A percentile compares a stretch with the other conserved stretches of the same genome.
Conservation (phyloP, 2,113 vertebrate genomes). For the Phalacrocorax brasilianus region DNA sequence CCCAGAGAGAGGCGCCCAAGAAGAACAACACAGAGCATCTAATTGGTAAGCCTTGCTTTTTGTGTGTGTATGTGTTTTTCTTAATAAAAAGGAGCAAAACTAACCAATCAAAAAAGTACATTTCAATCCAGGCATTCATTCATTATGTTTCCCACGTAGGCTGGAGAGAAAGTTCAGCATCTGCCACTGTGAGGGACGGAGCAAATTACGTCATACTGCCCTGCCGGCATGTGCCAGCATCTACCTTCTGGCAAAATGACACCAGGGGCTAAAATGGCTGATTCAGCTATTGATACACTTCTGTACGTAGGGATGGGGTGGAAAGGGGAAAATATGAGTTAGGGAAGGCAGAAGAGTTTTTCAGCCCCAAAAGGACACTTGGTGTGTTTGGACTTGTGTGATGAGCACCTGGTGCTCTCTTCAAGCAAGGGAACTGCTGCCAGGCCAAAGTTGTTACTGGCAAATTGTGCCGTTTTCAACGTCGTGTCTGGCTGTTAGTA, state of each 20-base stretch:
- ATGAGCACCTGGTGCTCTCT: not conserved
- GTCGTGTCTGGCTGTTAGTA: not conserved
- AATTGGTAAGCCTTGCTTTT: slow-evolving; percentile 75
- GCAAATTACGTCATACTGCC: not conserved
- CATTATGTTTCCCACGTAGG: rapidly evolving
- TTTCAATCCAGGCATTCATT: not conserved
- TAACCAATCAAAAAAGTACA: not conserved
- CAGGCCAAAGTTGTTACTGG: not conserved
- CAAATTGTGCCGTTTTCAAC: not conserved
- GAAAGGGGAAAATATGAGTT: not conserved
- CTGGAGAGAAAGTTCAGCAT: not conserved
- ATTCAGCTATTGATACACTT: not conserved
- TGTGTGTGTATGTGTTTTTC: not conserved
- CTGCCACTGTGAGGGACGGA: not conserved
- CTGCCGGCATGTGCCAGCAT: not conserved
- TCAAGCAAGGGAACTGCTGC: not conserved
- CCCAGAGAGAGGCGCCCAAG: not conserved
- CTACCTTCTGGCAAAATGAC: not conserved
- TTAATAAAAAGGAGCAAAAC: not conserved
- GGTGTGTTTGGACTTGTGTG: not conserved
- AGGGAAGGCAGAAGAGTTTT: not conserved
- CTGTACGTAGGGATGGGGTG: not conserved
- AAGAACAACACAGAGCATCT: slow-evolving; percentile 71
- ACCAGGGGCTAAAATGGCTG: not conserved
- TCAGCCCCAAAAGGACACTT: not conserved